Base-by-base conservation (phyloP, 2,797 vertebrate species). In the Enteromius fasciolatus region DNA sequence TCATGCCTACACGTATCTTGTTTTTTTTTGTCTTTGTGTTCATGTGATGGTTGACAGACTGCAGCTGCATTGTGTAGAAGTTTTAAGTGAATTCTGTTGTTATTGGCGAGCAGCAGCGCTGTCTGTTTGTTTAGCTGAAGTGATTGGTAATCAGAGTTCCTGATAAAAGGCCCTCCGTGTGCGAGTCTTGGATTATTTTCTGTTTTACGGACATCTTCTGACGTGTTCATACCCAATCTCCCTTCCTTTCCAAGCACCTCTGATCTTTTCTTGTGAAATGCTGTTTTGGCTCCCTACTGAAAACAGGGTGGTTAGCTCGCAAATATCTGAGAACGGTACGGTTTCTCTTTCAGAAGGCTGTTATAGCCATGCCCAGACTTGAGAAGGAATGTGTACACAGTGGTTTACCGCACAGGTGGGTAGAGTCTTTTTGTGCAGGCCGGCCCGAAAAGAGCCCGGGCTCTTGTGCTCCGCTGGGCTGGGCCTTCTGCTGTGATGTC, bases 401-500 rank as follows among this genome's bases (percentile, higher is more conserved):
- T 74, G 68, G 70, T 59, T 67, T 82, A 23, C 36, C 17, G 9
- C 28, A 61, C 74, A 83, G 81, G 81, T 82, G 72, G 70, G 80
- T 54, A 23, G 78, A 18, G 28, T 68, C 63, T 46, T 67, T 66
- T 44, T 52, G 10, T 73, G 14, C 23, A 76, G 46, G 54, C 44
- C 0, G 5, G 25, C 61, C n/a, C 44, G 36, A 41, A 18, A 9
- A 63, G 6, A 57, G 64, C 36, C 67, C 54, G 39, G 36, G 18
- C 67, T 63, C 39, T 64, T 72, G 79, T 81, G 28, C 28, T 57
- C 12, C 61, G 36, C 28, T 3, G 50, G 77, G 77, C n/a, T 8
- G 67, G 66, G 67, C 67, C 33, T 61, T 28, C 15, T 17, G 82
- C 10, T 10, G 83, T 91, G 89, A 92, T 86, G 85, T 91, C 88